Percentiles rank a stretch among this genome's conserved stretches.
Evolutionary conservation across 2,888 invertebrate genomes (phyloP).

Genomic region (Napeogenes inachia): DNA sequence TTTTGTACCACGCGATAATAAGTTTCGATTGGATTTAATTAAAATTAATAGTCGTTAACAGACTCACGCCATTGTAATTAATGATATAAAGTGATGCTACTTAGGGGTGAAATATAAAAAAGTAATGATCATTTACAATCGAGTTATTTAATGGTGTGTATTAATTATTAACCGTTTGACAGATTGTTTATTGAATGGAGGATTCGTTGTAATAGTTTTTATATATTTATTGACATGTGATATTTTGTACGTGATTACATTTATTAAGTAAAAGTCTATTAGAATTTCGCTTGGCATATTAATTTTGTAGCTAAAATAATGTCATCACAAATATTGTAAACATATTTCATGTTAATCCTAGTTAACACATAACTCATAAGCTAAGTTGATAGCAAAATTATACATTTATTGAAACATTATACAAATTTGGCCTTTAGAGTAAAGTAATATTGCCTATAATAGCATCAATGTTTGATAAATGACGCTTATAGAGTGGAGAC

Average conservation of each 20-base stretch:
- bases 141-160: constrained; percentile 38
- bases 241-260: background rate
- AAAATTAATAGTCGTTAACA: constrained; percentile 69
- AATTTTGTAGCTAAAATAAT: background rate
- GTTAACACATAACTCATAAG: constrained; percentile 6
- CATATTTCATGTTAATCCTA: background rate
- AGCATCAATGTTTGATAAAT: constrained; percentile 39
- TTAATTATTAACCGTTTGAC: constrained; percentile 32
- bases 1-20: constrained; percentile 37
- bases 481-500: constrained; percentile 37
- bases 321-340: background rate
- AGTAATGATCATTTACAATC: constrained; percentile 31
- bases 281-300: background rate
- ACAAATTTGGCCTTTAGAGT: constrained; percentile 25
- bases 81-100: constrained; percentile 61
- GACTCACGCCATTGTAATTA: constrained; percentile 61
- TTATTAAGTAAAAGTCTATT: too few species aligned
- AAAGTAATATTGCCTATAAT: constrained; percentile 25
- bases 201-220: background rate
- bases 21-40: constrained; percentile 61
- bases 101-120: constrained; percentile 39
- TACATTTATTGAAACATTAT: constrained; percentile 19
- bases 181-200: constrained; percentile 22
- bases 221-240: background rate
- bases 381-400: constrained; percentile 19